Evolutionary conservation across 23 tunicate genomes (phyloP).

Genomic region (Halocynthia roretzi): DNA sequence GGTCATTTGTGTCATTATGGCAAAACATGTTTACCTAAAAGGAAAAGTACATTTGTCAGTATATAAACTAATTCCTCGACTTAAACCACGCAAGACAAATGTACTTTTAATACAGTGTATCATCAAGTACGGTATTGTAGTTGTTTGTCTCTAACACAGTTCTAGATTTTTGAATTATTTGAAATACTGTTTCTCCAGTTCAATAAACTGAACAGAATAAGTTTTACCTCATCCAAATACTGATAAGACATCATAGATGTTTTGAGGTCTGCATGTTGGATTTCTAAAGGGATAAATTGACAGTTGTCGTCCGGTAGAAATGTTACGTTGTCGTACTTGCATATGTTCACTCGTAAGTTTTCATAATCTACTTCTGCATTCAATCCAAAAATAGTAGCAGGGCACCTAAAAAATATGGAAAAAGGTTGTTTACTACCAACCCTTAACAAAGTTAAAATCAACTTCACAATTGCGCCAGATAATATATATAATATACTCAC

Average conservation of each 20-base stretch:
- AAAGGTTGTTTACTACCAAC: no score
- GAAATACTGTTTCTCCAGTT: background rate
- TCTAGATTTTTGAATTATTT: no score
- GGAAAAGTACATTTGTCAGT: no score
- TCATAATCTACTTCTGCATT: background rate
- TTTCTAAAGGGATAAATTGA: constrained; percentile 4
- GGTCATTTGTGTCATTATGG: constrained; percentile 25
- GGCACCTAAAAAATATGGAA: background rate
- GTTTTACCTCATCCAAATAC: constrained; percentile 8
- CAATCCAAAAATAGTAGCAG: constrained; percentile 3
- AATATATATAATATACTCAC: no score
- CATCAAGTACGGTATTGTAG: no score
- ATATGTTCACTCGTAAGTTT: background rate
- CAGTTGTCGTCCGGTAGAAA: constrained; percentile 6
- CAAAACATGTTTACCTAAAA: constrained; percentile 14
- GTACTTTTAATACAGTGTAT: no score
- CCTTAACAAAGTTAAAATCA: no score
- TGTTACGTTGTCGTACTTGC: constrained; percentile 16
- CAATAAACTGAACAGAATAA: background rate
- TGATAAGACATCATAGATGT: constrained; percentile 16
- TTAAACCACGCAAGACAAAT: no score
- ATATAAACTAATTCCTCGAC: no score
- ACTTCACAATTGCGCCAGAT: no score
- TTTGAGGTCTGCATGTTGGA: background rate
- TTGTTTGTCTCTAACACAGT: no score